phyloP scores from a whole-genome alignment of 2,888 invertebrate species.

The Beris morrisii region DNA sequence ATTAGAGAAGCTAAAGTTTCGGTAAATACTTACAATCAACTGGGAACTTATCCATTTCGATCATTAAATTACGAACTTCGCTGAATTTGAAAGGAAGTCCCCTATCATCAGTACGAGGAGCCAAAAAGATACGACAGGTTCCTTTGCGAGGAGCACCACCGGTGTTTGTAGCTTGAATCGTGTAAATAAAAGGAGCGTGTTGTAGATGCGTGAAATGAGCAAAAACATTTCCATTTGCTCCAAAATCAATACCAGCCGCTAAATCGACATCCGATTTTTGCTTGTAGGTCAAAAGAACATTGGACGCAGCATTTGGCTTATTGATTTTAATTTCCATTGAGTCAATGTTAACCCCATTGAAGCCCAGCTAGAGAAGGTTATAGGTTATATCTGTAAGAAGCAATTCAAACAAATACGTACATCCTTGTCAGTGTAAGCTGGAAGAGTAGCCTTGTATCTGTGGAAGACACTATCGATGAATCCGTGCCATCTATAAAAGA shows the following conservation, averaged over 20 bases:
- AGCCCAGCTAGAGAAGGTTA: slow-evolving; percentile 32
- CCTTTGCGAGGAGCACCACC: slow-evolving; percentile 57
- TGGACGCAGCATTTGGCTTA: slow-evolving; percentile 50
- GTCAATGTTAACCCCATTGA: slow-evolving; percentile 41
- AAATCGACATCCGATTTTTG: slow-evolving; percentile 78
- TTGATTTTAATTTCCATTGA: slow-evolving; percentile 45
- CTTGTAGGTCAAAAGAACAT: slow-evolving; percentile 74
- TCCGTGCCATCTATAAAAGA: slow-evolving; percentile 85
- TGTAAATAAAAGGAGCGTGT: slow-evolving; percentile 70
- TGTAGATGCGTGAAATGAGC: slow-evolving; percentile 78
- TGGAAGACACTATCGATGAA: slow-evolving; percentile 76
- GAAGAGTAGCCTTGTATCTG: slow-evolving; percentile 66
- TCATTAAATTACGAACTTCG: slow-evolving; percentile 64
- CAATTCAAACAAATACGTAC: slow-evolving; percentile 48
- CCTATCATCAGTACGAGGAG: slow-evolving; percentile 67
- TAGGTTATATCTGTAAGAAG: neutral
- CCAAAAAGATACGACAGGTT: slow-evolving; percentile 69
- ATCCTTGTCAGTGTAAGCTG: slow-evolving; percentile 59
- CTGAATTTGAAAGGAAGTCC: slow-evolving; percentile 61
- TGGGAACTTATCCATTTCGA: slow-evolving; percentile 70
- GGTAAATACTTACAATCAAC: slow-evolving; percentile 60
- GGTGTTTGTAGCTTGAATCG: slow-evolving; percentile 63
- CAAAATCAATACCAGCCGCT: slow-evolving; percentile 79
- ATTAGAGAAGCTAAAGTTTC: neutral
- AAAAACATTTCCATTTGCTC: slow-evolving; percentile 69